phyloP scores from a whole-genome alignment of 2,888 invertebrate genomes.

The Zygogramma bicolorata region DNA sequence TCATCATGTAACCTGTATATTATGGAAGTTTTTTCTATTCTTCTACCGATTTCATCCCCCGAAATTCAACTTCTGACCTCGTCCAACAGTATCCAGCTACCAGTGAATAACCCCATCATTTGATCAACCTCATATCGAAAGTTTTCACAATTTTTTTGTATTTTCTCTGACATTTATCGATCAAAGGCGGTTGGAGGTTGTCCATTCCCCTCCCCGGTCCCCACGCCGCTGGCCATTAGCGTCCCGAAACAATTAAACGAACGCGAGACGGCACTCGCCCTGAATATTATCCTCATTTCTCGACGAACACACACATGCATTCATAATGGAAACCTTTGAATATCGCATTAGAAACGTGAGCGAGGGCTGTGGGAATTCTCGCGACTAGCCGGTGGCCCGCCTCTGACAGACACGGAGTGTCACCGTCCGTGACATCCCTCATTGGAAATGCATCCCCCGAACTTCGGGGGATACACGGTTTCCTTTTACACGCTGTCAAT shows the following conservation, averaged over 20 bases:
- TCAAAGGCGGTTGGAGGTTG: no score
- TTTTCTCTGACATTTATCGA: no score
- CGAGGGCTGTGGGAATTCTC: conserved; percentile 24
- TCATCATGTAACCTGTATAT: no score
- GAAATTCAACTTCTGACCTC: no score
- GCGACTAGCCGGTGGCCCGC: conserved; percentile 3
- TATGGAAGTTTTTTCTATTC: no score
- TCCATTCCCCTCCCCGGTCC: no score
- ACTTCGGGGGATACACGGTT: conserved; percentile 60
- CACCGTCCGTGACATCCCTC: conserved; percentile 57
- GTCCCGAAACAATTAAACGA: background rate
- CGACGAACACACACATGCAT: background rate
- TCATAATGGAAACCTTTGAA: background rate
- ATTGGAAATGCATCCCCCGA: conserved; percentile 61
- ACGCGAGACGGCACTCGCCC: background rate
- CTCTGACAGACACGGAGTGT: conserved; percentile 43
- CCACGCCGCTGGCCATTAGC: background rate
- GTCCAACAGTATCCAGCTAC: no score
- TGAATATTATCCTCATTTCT: conserved; percentile 7
- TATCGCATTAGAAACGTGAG: conserved; percentile 16
- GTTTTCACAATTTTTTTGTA: no score
- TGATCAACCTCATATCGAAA: no score
- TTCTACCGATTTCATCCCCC: no score
- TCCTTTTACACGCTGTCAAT: conserved; percentile 62
- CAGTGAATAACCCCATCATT: no score